Conservation (phyloP, 1,140 invertebrate species). For the Coptotermes formosanus region DNA sequence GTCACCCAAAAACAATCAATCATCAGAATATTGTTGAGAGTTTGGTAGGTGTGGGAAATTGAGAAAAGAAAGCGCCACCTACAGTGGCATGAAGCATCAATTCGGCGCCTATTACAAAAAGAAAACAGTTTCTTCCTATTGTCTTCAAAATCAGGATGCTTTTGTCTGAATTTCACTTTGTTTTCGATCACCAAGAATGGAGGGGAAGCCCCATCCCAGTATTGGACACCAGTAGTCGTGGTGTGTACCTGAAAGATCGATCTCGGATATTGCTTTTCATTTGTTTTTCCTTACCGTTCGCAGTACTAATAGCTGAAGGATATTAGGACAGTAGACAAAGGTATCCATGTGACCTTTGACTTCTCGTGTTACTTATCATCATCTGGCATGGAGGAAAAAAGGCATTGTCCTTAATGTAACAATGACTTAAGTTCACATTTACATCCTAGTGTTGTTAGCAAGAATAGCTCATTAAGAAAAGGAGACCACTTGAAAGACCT, state of each 20-base stretch:
- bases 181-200: not conserved
- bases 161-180: not conserved
- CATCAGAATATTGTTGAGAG: not conserved
- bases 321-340: conserved; percentile 16
- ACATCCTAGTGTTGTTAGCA: too few species aligned
- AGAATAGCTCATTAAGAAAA: too few species aligned
- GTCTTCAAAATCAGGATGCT: not conserved
- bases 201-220: not conserved
- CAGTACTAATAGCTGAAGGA: not conserved
- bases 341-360: not conserved
- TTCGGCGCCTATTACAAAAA: not conserved
- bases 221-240: not conserved
- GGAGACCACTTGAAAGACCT: too few species aligned
- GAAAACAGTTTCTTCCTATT: not conserved
- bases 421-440: not conserved
- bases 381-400: not conserved
- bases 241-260: not conserved
- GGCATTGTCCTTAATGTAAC: not conserved
- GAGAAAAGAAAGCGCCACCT: not conserved
- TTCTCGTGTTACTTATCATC: not conserved
- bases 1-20: not conserved
- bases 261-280: conserved; percentile 16
- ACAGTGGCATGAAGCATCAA: not conserved
- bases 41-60: not conserved
- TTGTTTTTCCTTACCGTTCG: not conserved